Evolutionary conservation across 2,797 vertebrate species (phyloP).

Genomic region (Knipowitschia caucasica): DNA sequence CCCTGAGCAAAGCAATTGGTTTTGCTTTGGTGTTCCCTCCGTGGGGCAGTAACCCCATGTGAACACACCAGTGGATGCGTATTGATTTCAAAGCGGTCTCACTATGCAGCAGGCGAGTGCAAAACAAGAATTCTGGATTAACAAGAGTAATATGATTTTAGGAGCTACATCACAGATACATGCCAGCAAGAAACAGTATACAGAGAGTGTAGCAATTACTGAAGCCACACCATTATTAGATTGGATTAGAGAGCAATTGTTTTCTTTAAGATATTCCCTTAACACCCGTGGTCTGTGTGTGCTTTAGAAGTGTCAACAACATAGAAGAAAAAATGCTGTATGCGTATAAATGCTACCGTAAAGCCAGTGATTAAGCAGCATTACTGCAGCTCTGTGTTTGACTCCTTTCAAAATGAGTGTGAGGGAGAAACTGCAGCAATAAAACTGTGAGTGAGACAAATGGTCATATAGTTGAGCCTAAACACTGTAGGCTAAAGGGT

Average conservation of each 20-base stretch:
- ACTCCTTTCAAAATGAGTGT: constrained; percentile 26
- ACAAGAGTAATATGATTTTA: too few relatives aligned
- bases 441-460: constrained; percentile 23
- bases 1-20: constrained; percentile 12
- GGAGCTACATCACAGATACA: too few relatives aligned
- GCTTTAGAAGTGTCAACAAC: constrained; percentile 20
- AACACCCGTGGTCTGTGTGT: too few relatives aligned
- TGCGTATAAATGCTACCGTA: constrained; percentile 18
- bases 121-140: not conserved
- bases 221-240: too few relatives aligned
- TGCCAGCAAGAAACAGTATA: too few relatives aligned
- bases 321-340: constrained; percentile 26
- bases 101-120: constrained; percentile 19
- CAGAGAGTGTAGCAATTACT: too few relatives aligned
- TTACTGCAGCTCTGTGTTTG: constrained; percentile 41
- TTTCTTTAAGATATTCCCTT: too few relatives aligned
- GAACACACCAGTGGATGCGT: constrained; percentile 20
- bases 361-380: constrained; percentile 51
- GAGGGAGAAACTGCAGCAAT: constrained; percentile 26
- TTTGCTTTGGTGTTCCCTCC: constrained; percentile 13
- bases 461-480: constrained; percentile 7
- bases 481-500: constrained; percentile 12
- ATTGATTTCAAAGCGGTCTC: constrained; percentile 47
- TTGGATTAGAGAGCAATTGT: too few relatives aligned
- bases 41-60: constrained; percentile 22